phyloP scores from a whole-genome alignment of 1,140 invertebrate species.

The Dreissena polymorpha region DNA sequence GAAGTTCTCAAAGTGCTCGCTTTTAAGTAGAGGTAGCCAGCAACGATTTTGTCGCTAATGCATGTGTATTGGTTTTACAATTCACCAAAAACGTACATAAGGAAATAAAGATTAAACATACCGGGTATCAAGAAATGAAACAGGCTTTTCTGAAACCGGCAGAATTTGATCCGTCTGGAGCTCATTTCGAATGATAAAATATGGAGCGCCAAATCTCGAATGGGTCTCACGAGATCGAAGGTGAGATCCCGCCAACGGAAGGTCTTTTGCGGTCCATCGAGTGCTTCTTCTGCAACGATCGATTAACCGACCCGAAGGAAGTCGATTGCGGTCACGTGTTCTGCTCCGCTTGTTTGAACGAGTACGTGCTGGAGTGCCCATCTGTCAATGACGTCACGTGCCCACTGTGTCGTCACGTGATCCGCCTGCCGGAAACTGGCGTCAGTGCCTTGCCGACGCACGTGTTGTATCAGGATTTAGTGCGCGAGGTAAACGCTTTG shows the following conservation, averaged over 20 bases:
- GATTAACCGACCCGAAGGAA: constrained; percentile 27
- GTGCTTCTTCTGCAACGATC: constrained; percentile 40
- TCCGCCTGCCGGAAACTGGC: neutral
- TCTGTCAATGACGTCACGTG: neutral
- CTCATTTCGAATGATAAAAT: too few species aligned
- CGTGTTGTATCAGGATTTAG: constrained; percentile 38
- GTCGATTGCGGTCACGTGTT: constrained; percentile 46
- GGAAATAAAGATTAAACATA: too few species aligned
- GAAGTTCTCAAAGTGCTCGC: too few species aligned
- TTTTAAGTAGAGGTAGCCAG: too few species aligned
- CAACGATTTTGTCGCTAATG: too few species aligned
- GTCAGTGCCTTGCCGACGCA: constrained; percentile 5
- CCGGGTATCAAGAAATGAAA: too few species aligned
- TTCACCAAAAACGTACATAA: too few species aligned
- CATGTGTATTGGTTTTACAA: too few species aligned
- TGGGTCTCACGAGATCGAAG: too few species aligned
- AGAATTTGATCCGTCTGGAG: too few species aligned
- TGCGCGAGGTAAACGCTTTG: constrained; percentile 4
- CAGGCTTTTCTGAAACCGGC: too few species aligned
- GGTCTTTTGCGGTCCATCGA: constrained; percentile 16
- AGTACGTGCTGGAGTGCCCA: neutral
- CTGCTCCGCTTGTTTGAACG: constrained; percentile 17
- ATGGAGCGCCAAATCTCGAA: too few species aligned
- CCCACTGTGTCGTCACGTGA: constrained; percentile 6
- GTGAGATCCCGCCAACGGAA: neutral